These are phyloP conservation scores for Mycetomoellerius zeteki DNA, from an alignment of 1,140 invertebrate species.

Conservation along the genomic window DNA sequence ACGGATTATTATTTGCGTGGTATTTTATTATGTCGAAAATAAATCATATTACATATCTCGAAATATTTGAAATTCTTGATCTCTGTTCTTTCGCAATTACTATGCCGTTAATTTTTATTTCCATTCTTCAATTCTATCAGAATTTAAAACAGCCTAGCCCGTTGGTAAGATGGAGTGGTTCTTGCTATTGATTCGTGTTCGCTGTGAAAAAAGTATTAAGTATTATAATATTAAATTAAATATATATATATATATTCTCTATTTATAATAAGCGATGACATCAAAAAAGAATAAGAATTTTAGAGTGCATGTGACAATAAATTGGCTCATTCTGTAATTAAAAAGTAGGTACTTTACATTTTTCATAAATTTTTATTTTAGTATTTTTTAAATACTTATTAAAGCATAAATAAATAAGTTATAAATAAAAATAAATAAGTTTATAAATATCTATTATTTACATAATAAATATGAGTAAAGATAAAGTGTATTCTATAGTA, in stretches of 20 bases:
- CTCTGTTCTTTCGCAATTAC: neutral
- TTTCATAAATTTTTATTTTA: neutral
- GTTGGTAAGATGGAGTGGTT: neutral
- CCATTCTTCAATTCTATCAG: neutral
- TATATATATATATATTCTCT: neutral
- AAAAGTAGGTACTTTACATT: neutral
- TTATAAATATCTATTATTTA: neutral
- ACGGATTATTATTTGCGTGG: neutral
- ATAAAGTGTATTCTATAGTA: neutral
- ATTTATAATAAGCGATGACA: neutral
- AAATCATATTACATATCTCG: neutral
- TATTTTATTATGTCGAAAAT: neutral
- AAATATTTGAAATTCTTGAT: slow-evolving; percentile 8
- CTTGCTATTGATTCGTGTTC: slow-evolving; percentile 47
- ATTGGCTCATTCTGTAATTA: neutral
- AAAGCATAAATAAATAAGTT: neutral
- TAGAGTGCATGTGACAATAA: neutral
- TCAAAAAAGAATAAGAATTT: neutral
- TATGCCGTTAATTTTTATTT: neutral
- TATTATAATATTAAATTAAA: neutral
- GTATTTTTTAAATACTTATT: neutral
- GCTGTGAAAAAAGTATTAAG: slow-evolving; percentile 26
- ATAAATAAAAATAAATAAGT: no score
- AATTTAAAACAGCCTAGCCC: slow-evolving; percentile 28
- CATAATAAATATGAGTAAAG: neutral